phyloP scores from a whole-genome alignment of 2,797 vertebrate species.

The Anas flavirostris region DNA sequence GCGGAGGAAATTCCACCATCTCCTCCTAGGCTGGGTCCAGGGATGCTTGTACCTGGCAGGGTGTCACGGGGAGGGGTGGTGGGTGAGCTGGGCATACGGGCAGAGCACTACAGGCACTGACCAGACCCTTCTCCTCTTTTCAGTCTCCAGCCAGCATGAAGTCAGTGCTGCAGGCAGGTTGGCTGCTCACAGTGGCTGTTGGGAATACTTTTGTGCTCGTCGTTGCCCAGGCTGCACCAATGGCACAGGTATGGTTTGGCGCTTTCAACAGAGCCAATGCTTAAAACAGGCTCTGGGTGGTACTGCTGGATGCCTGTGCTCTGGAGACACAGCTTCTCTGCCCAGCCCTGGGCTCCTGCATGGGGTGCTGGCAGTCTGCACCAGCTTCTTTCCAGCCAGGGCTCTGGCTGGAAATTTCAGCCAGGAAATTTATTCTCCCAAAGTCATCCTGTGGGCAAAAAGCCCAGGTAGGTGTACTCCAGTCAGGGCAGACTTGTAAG shows the following conservation, averaged over 20 bases:
- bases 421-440: neutral
- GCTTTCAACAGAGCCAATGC: neutral
- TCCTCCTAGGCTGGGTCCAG: neutral
- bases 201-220: constrained; percentile 94
- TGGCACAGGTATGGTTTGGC: constrained; percentile 88
- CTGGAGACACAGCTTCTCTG: neutral
- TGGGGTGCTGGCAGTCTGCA: neutral
- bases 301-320: neutral
- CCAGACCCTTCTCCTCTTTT: constrained; percentile 11
- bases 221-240: constrained; percentile 91
- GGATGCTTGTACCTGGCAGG: neutral
- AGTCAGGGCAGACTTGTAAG: neutral
- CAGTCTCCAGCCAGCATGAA: constrained; percentile 97
- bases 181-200: constrained; percentile 94
- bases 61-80: neutral
- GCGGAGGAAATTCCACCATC: neutral
- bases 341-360: neutral
- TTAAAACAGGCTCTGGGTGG: neutral
- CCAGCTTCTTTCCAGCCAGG: neutral
- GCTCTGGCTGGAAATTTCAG: neutral
- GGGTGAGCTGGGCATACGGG: neutral
- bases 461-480: neutral
- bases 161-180: constrained; percentile 94
- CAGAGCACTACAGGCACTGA: neutral
- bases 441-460: neutral